Base-by-base conservation (phyloP, 2,113 vertebrate species). In the Aptenodytes forsteri region DNA sequence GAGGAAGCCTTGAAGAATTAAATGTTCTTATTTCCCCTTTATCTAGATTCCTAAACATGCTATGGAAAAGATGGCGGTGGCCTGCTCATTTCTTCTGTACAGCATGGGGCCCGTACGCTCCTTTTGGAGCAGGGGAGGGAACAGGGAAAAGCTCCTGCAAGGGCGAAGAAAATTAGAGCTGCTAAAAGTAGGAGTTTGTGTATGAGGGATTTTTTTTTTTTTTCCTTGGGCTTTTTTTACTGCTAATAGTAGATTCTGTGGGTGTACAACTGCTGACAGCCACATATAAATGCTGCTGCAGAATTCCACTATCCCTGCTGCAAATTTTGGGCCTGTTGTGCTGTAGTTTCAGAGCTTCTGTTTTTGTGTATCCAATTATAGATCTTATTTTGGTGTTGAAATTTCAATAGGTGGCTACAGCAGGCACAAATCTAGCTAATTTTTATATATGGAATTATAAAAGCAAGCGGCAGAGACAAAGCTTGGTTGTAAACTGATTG, bases 341-440 rank as follows among this genome's bases (percentile, higher is more conserved):
- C 80, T 95, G 49, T 91, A 91, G 94, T 95, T 97, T 97, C 62
- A 52, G 82, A 92, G 84, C 44, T 84, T 90, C 91, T 95, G 66
- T 14, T 91, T 96, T 91, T 96, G 82, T 95, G 64, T 84, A 83
- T 67, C 71, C 82, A 96, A 94, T 92, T 96, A 84, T 62, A 93
- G 75, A 79, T 93, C 89, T 67, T 96, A 94, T 93, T 96, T 96
- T 94, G 81, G 44, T 96, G 78, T 83, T 77, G 78, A 84, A 93
- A 58, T 96, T 95, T 88, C 80, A 93, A 59, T 69, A 96, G 92
- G 91, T 95, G 92, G 83, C 83, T 96, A 55, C 89, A 95, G 77
- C 94, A 97, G 84, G 32, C 88, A 83, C 16, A 58, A 61, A 95
- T 95, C 82, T 90, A 95, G 75, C 77, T 78, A 22, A 40, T 81